Evolutionary conservation across 1,140 invertebrate species (phyloP), one percentile per base, ranked within the genome.

Genomic region (Xylocopa sonorina): DNA sequence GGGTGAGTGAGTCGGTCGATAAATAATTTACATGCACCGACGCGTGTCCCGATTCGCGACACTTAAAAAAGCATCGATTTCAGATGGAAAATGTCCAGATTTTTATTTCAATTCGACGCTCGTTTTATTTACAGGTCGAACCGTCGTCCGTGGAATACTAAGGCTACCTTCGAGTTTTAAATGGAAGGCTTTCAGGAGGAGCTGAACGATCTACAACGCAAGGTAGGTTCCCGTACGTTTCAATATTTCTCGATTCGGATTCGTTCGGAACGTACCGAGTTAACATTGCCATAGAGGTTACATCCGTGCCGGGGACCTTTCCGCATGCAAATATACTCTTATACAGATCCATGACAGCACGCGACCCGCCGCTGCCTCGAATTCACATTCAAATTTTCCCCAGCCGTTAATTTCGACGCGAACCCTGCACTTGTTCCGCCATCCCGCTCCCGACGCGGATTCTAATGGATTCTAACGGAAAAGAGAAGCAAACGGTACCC

Each of bases 371-470:
- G 75, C 84, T 78, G 64, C 57, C 81, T 83, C 58, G 78, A 60
- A 88, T 88, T 88, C 86, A 87, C 76, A 88, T 88, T 85, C 76
- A 86, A 88, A 86, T 85, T 87, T 78, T 68, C 76, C 72, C 57
- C 78, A 62, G 84, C 78, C 78, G 68, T 85, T 88, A 84, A 86
- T 86, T 83, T 79, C 62, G 71, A 83, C 67, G 68, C 75, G 60
- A 43, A 74, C 41, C 78, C 24, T 81, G 68, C 83, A 85, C 83
- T 85, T 85, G 83, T 85, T 72, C 77, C 82, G 34, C 75, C n/a
- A n/a, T n/a, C n/a, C n/a, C n/a, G n/a, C n/a, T n/a, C n/a, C n/a
- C n/a, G n/a, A n/a, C n/a, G n/a, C n/a, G n/a, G n/a, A n/a, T 12
- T 51, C 16, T 1, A 41, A 64, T n/a, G 53, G 55, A 18, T 57